These are phyloP conservation scores for Micromesistius poutassou DNA, from an alignment of 2,797 vertebrate species.

Conservation along the genomic window DNA sequence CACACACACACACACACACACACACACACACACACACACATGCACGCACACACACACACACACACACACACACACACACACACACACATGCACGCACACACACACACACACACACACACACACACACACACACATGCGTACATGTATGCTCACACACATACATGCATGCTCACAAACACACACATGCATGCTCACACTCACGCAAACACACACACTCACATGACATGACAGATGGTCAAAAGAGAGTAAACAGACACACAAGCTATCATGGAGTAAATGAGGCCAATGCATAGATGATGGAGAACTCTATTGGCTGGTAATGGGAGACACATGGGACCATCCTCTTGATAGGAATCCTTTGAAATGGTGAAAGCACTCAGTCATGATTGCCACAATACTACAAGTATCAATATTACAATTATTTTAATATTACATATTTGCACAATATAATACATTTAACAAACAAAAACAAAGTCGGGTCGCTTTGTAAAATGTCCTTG, in stretches of 20 bases:
- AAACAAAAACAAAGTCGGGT: neutral
- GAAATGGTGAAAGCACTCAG: neutral
- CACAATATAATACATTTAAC: neutral
- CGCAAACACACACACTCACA: slow-evolving; percentile 13
- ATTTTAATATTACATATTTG: neutral
- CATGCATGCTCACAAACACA: neutral
- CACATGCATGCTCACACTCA: neutral
- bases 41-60: neutral
- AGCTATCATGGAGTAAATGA: neutral
- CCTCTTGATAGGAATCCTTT: neutral
- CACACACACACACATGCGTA: neutral
- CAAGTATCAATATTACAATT: neutral
- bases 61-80: slow-evolving; percentile 2
- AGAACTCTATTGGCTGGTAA: neutral
- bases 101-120: neutral
- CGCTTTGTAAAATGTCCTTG: neutral
- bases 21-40: no score
- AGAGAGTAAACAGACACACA: slow-evolving; percentile 1
- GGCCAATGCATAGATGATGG: neutral
- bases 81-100: neutral
- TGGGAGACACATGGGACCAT: neutral
- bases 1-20: no score
- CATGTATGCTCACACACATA: slow-evolving; percentile 12
- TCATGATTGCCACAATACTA: neutral
- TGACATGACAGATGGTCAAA: slow-evolving; percentile 7